A percentile compares a stretch with the other conserved stretches of the same genome.
Evolutionary conservation across 2,113 vertebrate genomes (phyloP).

Genomic region (Tinamus guttatus): DNA sequence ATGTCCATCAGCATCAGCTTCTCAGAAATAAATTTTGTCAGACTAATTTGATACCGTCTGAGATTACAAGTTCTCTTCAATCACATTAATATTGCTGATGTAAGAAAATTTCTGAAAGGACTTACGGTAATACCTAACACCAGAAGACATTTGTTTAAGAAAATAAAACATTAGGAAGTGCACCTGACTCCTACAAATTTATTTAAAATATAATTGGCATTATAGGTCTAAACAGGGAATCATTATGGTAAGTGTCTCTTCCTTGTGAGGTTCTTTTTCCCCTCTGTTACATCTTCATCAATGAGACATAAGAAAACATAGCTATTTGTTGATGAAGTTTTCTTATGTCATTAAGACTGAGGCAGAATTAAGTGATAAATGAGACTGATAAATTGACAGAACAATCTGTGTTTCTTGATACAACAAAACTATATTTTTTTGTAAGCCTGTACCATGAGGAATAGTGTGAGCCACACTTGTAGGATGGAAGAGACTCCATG

Average conservation of each 20-base stretch:
- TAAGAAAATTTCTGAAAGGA: constrained; percentile 1
- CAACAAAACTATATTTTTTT: background rate
- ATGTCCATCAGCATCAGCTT: background rate
- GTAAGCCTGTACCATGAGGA: background rate
- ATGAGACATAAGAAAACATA: background rate
- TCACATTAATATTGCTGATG: background rate
- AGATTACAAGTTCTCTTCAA: constrained; percentile 23
- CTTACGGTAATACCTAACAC: background rate
- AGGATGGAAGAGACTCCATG: constrained; percentile 11
- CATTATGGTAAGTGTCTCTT: background rate
- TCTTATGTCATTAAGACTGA: background rate
- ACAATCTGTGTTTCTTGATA: background rate
- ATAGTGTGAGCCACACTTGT: background rate
- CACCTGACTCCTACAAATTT: background rate
- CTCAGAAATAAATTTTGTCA: background rate
- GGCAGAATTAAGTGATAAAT: background rate
- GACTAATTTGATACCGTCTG: constrained; percentile 23
- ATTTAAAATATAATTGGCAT: background rate
- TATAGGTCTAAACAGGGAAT: background rate
- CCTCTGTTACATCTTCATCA: background rate
- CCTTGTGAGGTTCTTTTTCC: background rate
- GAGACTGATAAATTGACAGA: background rate
- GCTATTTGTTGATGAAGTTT: background rate
- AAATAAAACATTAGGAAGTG: background rate
- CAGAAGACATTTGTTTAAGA: constrained; percentile 6